Percentiles rank a stretch among this genome's conserved stretches.
These are phyloP conservation scores for Lepidocolaptes lacrymiger DNA, from an alignment of 2,797 vertebrate genomes.

Conservation along the genomic window DNA sequence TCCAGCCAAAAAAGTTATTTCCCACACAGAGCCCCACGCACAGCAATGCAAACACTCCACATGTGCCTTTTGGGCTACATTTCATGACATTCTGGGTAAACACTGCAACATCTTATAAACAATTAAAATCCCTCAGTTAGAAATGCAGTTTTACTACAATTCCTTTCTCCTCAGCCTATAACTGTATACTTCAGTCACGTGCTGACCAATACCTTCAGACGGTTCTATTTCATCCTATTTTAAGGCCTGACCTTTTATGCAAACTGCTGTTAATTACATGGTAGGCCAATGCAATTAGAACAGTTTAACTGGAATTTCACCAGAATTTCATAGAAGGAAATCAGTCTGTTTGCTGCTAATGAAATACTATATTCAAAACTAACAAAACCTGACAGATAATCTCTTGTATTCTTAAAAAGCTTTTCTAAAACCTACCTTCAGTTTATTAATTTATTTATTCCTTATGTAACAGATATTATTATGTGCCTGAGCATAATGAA, in stretches of 20 bases:
- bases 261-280: neutral
- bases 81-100: neutral
- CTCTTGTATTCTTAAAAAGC: neutral
- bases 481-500: neutral
- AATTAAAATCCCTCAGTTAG: neutral
- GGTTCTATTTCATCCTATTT: neutral
- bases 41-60: neutral
- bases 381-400: neutral
- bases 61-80: neutral
- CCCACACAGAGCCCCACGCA: fast-evolving
- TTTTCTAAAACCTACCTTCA: neutral
- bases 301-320: neutral
- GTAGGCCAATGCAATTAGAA: neutral
- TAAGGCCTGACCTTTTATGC: neutral
- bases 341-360: neutral
- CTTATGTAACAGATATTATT: neutral
- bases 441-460: neutral
- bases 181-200: neutral
- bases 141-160: neutral
- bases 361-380: neutral
- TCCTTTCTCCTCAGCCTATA: neutral
- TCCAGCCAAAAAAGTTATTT: neutral
- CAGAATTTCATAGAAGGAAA: neutral
- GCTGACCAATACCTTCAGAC: neutral
- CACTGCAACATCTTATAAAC: neutral